phyloP scores from a whole-genome alignment of 2,797 vertebrate genomes.

The Borostomias antarcticus region DNA sequence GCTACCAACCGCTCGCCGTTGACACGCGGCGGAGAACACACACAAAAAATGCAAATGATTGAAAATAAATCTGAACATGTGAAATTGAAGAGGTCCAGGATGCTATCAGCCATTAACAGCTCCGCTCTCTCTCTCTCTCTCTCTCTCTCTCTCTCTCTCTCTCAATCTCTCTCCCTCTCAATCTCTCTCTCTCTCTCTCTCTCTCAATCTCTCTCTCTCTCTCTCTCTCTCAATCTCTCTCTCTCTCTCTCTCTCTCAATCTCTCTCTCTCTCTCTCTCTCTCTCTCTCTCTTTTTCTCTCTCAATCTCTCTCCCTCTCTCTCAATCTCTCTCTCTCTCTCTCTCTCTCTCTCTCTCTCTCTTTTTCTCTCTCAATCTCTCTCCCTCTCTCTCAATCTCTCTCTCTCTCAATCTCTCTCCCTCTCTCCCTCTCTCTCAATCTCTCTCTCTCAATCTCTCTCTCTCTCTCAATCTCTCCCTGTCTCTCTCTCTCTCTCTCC shows the following conservation, averaged over 20 bases:
- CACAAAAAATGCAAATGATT: slow-evolving; percentile 31
- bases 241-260: background rate
- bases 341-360: background rate
- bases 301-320: too few species aligned
- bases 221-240: background rate
- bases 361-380: too few species aligned
- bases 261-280: background rate
- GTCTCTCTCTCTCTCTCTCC: background rate
- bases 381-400: background rate
- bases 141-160: background rate
- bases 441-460: background rate
- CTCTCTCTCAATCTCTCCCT: background rate
- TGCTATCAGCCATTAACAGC: slow-evolving; percentile 38
- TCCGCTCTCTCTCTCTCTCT: background rate
- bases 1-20: slow-evolving; percentile 24
- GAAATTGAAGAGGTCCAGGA: slow-evolving; percentile 34
- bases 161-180: background rate
- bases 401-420: background rate
- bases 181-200: background rate
- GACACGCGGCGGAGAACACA: slow-evolving; percentile 29
- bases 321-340: background rate
- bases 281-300: background rate
- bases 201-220: background rate
- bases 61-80: slow-evolving; percentile 49
- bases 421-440: background rate